Evolutionary conservation across 2,888 invertebrate genomes (phyloP), one percentile per base, ranked within the genome.

Genomic region (Exocentrus adspersus): DNA sequence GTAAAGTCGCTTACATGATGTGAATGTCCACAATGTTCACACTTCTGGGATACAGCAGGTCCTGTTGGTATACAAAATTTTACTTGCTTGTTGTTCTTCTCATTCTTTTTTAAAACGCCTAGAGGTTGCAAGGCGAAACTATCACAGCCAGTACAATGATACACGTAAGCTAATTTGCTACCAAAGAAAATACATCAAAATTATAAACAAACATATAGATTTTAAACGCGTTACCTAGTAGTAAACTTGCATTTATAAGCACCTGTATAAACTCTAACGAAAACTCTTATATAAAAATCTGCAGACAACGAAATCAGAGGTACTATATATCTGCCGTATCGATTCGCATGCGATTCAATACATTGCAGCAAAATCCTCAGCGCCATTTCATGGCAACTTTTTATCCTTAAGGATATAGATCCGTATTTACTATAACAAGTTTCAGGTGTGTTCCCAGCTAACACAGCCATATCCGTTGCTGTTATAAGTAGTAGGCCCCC

Each of bases 221-320:
- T 24, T 24, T 5, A 7, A 24, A 24, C 24, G 7, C 24, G 7
- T 5, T 78, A 93, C 92, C 90, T 92, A 51, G 92, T 91, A 46
- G 92, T 92, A 75, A 89, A 88, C 84, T 99, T 98, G 76, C 96
- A 97, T 73, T 90, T 89, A 42, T 88, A 85, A 54, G 93, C 92
- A 32, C 97, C 92, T 0, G 90, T 88, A 74, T 87, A 89, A 0
- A 99, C 85, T 75, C 90, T 88, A 0, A 99, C 94, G 81, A 98
- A 97, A 6, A 98, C 91, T 64, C 99, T 85, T 37, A 98, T 89
- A 81, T 99, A 99, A 84, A 99, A 99, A 82, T 99, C 99, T 0
- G 92, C 94, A 17, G 97, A 97, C 68, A 99, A 82, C 20, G 95
- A 95, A 1, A 99, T 80, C 43, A 98, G 78, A 0, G 99, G 99